These are phyloP conservation scores for Toxostoma redivivum DNA, from an alignment of 2,113 vertebrate species.

Conservation along the genomic window DNA sequence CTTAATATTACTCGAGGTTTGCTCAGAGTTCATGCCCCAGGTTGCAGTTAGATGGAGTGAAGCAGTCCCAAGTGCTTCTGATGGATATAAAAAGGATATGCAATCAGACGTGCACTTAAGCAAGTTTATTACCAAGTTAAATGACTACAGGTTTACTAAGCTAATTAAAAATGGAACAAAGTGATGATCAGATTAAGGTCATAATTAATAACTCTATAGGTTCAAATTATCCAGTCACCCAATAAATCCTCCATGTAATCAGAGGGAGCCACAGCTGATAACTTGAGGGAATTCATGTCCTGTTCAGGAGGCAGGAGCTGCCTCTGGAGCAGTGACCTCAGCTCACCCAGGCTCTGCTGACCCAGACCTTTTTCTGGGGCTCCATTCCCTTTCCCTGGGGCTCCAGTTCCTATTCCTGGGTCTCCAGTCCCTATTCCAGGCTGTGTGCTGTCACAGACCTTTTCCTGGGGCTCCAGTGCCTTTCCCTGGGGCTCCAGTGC, in stretches of 20 bases:
- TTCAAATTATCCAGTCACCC: conserved; percentile 37
- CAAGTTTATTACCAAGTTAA: conserved; percentile 30
- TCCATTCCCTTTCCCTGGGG: neutral
- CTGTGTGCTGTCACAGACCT: fast-evolving
- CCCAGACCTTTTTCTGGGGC: too few species aligned
- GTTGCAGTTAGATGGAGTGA: neutral
- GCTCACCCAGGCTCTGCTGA: neutral
- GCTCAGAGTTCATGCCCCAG: conserved; percentile 8
- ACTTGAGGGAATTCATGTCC: neutral
- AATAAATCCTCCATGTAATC: conserved; percentile 16
- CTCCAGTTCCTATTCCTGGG: neutral
- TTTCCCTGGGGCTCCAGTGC: neutral
- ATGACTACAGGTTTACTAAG: conserved; percentile 38
- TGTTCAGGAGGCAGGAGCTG: neutral
- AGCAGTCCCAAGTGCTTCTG: neutral
- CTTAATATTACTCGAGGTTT: neutral
- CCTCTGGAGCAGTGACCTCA: neutral
- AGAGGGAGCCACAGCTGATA: neutral
- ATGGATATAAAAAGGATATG: conserved; percentile 30
- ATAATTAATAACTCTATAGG: conserved; percentile 56
- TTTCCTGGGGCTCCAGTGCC: neutral
- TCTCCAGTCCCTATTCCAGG: fast-evolving
- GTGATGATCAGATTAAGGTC: conserved; percentile 55
- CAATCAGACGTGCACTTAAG: conserved; percentile 34
- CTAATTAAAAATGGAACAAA: conserved; percentile 65